Evolutionary conservation across 2,888 invertebrate genomes (phyloP).

Genomic region (Agonopterix heracliana): DNA sequence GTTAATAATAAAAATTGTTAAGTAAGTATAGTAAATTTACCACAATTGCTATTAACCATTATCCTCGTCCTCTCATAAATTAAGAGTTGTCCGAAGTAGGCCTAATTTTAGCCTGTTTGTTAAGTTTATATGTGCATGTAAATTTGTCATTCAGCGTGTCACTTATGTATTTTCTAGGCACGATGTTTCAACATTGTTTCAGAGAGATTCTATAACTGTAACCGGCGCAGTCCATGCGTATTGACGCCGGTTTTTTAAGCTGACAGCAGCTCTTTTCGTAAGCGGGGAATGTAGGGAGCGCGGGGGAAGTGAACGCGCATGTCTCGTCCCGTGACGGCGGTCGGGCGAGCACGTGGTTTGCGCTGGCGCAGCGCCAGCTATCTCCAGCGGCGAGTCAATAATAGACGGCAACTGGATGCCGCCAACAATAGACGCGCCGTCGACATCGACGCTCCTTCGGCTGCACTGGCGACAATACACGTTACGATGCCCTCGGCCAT

Average conservation of each 20-base stretch:
- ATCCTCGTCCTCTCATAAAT: background rate
- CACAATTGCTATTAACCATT: background rate
- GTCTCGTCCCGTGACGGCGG: constrained; percentile 58
- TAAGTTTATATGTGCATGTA: no score
- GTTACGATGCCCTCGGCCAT: background rate
- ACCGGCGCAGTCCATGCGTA: constrained; percentile 8
- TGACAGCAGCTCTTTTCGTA: constrained; percentile 18
- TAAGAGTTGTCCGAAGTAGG: background rate
- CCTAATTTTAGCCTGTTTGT: no score
- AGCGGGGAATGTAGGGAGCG: constrained; percentile 21
- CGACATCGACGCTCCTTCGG: constrained; percentile 27
- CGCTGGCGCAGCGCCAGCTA: constrained; percentile 69
- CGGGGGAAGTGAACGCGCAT: constrained; percentile 43
- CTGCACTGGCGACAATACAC: constrained; percentile 14
- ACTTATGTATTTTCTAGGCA: background rate
- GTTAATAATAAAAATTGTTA: no score
- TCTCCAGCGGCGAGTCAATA: constrained; percentile 76
- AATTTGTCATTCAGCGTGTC: no score
- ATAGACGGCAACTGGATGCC: constrained; percentile 73
- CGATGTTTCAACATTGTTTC: background rate
- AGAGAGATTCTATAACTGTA: constrained; percentile 10
- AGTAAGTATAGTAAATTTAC: no score
- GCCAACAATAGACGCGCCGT: constrained; percentile 74
- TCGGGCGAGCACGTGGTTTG: constrained; percentile 61
- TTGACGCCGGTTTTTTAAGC: constrained; percentile 27